A percentile compares a stretch with the other conserved stretches of the same genome.
Evolutionary conservation across 2,888 invertebrate species (phyloP).

Genomic region (Schizaphis graminum): DNA sequence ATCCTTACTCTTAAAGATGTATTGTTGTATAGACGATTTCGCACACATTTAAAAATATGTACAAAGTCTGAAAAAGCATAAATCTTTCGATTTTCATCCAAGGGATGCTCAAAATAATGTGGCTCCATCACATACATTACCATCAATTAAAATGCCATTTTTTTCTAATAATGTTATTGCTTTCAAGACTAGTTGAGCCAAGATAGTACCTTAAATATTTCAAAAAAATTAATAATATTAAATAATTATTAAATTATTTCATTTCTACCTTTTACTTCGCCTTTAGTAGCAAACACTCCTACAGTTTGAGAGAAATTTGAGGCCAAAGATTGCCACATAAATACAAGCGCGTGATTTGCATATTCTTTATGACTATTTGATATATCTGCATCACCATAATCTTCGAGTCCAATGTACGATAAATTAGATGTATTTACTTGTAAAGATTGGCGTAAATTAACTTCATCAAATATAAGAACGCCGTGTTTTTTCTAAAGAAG

Average conservation of each 20-base stretch:
- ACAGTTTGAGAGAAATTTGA: constrained; percentile 21
- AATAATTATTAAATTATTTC: too few species aligned
- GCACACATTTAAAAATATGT: constrained; percentile 3
- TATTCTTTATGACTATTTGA: neutral
- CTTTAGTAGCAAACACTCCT: constrained; percentile 10
- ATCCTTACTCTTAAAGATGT: neutral
- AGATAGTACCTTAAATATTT: constrained; percentile 1
- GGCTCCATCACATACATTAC: constrained; percentile 9
- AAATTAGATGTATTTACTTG: neutral
- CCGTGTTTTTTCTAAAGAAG: neutral
- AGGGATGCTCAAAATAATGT: constrained; percentile 17
- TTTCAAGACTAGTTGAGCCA: constrained; percentile 21
- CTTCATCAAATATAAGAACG: constrained; percentile 1
- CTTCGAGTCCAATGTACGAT: neutral
- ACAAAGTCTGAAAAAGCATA: constrained; percentile 22
- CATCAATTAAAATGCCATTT: neutral
- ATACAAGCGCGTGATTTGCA: neutral
- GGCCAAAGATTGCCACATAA: neutral
- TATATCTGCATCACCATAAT: neutral
- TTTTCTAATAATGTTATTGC: constrained; percentile 18
- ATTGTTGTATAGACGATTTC: neutral
- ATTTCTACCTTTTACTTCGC: constrained; percentile 20
- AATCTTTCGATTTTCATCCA: neutral
- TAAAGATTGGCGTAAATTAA: neutral
- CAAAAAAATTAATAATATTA: neutral